Conservation (phyloP, 1,140 invertebrate species). For the Lepidurus apus region DNA sequence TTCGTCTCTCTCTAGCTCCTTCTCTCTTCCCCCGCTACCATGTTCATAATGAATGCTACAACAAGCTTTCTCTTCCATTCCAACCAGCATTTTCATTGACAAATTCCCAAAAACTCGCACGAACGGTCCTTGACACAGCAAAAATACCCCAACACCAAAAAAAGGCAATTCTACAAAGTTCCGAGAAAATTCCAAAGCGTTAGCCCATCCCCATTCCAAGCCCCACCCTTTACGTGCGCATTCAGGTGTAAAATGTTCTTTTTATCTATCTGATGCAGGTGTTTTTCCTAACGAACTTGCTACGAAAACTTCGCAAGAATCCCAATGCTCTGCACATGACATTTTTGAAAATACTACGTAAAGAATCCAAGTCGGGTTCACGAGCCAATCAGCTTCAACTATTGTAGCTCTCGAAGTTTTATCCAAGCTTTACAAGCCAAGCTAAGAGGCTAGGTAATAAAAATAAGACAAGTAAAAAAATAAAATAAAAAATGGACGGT, state of each 20-base stretch:
- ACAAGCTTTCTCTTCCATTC: neutral
- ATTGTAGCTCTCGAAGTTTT: neutral
- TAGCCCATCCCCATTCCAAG: neutral
- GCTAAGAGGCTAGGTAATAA: conserved; percentile 2
- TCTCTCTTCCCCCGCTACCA: neutral
- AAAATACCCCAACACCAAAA: neutral
- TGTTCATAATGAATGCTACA: neutral
- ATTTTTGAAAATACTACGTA: no score
- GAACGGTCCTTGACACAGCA: neutral
- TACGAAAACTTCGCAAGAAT: no score
- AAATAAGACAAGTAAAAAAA: conserved; percentile 11
- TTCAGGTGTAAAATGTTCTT: neutral
- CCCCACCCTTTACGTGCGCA: neutral
- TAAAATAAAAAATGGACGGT: neutral
- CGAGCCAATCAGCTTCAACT: neutral
- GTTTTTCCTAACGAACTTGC: neutral
- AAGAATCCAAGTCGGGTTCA: neutral
- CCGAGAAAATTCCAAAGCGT: neutral
- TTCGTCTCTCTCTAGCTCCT: neutral
- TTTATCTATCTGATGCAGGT: neutral
- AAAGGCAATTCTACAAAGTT: neutral
- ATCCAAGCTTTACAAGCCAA: neutral
- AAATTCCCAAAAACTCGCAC: neutral
- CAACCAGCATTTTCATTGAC: neutral
- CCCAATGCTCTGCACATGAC: no score